Percentiles rank a stretch among this genome's conserved stretches.
These are phyloP conservation scores for Stenichneumon culpator DNA, from an alignment of 2,888 invertebrate species.

Conservation along the genomic window DNA sequence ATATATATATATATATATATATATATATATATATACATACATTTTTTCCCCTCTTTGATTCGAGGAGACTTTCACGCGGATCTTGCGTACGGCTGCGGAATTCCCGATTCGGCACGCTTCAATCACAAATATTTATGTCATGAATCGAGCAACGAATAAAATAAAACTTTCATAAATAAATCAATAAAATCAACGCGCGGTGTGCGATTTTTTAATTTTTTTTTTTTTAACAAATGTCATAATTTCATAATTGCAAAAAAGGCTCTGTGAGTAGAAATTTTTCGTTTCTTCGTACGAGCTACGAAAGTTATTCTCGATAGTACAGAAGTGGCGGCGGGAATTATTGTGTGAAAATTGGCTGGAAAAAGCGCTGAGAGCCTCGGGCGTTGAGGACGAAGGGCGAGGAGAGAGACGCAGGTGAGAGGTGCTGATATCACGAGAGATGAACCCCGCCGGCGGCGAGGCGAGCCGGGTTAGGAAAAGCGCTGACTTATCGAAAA, in stretches of 20 bases:
- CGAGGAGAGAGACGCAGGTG: conserved; percentile 30
- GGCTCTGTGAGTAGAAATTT: too few relatives aligned
- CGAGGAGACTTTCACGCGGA: not conserved
- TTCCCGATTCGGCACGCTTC: not conserved
- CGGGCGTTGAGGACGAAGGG: conserved; percentile 19
- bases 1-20: too few relatives aligned
- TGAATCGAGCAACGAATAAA: not conserved
- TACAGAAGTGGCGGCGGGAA: conserved; percentile 27
- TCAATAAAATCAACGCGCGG: not conserved
- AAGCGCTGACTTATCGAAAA: conserved; percentile 69
- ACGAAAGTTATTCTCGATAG: conserved; percentile 23
- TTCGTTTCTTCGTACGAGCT: not conserved
- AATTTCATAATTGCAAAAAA: too few relatives aligned
- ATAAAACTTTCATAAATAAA: not conserved
- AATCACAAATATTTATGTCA: not conserved
- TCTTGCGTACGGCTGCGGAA: not conserved
- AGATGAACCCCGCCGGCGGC: conserved; percentile 53
- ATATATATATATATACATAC: too few relatives aligned
- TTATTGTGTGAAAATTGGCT: conserved; percentile 65
- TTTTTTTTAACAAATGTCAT: too few relatives aligned
- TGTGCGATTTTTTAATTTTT: too few relatives aligned
- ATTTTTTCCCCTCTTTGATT: too few relatives aligned
- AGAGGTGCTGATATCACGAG: conserved; percentile 61
- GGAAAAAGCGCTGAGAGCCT: conserved; percentile 59
- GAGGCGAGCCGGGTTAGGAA: conserved; percentile 46